Percentiles rank a stretch among this genome's conserved stretches.
Conservation (phyloP, 2,888 invertebrate species). For the Rotaria magnacalcarata region DNA sequence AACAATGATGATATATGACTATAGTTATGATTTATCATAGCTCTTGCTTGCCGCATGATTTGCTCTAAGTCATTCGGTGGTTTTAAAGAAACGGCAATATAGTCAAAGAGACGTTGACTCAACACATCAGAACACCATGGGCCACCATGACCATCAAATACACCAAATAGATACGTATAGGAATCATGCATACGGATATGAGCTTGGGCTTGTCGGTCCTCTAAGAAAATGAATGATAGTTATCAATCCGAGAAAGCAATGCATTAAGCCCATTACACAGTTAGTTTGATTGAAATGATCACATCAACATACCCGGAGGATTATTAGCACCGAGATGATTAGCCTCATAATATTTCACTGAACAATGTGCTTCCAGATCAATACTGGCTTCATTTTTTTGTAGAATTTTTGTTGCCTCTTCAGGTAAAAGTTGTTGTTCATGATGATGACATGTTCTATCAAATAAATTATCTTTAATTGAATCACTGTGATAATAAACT, state of each 20-base stretch:
- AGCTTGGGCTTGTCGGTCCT: constrained; percentile 84
- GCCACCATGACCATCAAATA: constrained; percentile 95
- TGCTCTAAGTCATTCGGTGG: neutral
- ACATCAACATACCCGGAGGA: constrained; percentile 19
- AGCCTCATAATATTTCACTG: constrained; percentile 43
- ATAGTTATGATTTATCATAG: neutral
- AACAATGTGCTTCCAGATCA: constrained; percentile 38
- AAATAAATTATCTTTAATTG: neutral
- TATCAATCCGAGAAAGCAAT: neutral
- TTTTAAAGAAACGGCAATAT: constrained; percentile 74
- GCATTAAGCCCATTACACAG: too few species aligned
- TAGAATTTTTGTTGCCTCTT: constrained; percentile 43
- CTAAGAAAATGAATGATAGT: constrained; percentile 56
- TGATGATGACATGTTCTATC: neutral
- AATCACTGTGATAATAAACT: neutral
- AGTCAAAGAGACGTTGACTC: constrained; percentile 77
- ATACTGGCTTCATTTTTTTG: constrained; percentile 37
- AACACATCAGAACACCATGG: constrained; percentile 79
- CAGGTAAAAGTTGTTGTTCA: neutral
- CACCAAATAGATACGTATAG: constrained; percentile 68
- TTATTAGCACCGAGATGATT: constrained; percentile 44
- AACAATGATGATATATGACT: constrained; percentile 20
- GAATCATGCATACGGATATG: constrained; percentile 67
- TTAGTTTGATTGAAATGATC: neutral
- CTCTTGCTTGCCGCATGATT: neutral